A percentile compares a stretch with the other conserved stretches of the same genome.
These are phyloP conservation scores for Vespertilio murinus DNA, from an alignment of 2,797 vertebrate genomes.

Conservation along the genomic window DNA sequence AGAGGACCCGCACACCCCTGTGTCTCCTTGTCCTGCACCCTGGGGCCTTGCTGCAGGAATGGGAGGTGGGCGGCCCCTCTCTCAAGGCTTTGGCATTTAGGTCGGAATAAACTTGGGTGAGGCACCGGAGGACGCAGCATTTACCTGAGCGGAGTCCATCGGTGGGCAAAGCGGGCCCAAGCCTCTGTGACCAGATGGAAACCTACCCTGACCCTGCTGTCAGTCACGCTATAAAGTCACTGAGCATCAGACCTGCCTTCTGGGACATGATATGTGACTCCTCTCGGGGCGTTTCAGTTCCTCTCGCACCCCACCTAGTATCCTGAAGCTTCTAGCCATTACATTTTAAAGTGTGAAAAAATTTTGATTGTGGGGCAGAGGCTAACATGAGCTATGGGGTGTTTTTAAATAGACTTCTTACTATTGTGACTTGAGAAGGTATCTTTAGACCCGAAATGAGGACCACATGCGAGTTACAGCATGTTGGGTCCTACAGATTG, in stretches of 20 bases:
- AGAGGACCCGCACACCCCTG: rapidly evolving
- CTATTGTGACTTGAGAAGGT: not conserved
- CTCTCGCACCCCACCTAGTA: rapidly evolving
- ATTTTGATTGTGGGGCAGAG: not conserved
- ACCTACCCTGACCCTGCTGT: rapidly evolving
- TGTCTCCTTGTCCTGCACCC: not conserved
- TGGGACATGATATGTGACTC: not conserved
- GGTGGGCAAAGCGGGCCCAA: not conserved
- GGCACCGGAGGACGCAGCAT: rapidly evolving
- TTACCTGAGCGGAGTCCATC: rapidly evolving
- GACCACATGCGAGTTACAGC: not conserved
- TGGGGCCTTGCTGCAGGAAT: not conserved
- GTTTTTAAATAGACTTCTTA: not conserved
- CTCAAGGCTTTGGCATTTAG: not conserved
- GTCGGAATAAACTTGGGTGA: not conserved
- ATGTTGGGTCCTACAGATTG: not conserved
- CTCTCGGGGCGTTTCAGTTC: not conserved
- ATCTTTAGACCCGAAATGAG: not conserved
- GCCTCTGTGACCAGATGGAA: no score
- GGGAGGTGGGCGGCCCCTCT: not conserved
- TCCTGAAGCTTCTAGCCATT: not conserved
- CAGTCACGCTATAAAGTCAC: not conserved
- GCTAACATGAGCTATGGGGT: not conserved
- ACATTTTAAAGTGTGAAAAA: not conserved
- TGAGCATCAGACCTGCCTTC: no score